Evolutionary conservation across 2,113 vertebrate species (phyloP).

Genomic region (Boulengeromyrus knoepffleri): DNA sequence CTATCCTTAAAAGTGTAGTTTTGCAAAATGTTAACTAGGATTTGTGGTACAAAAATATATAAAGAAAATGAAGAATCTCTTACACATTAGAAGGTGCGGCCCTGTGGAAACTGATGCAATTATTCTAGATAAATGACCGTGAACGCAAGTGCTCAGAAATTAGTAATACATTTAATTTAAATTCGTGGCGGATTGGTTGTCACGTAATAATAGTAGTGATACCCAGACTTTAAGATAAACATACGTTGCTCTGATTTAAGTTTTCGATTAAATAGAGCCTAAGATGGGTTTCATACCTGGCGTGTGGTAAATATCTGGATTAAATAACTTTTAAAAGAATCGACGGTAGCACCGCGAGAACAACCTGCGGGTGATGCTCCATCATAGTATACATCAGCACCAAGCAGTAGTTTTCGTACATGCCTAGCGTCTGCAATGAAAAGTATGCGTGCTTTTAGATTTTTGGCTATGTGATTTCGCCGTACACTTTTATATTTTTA

Average conservation of each 20-base stretch:
- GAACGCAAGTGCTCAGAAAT: neutral
- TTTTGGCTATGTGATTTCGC: slow-evolving; percentile 26
- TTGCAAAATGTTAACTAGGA: neutral
- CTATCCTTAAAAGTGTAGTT: slow-evolving; percentile 4
- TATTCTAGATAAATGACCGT: neutral
- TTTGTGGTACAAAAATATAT: neutral
- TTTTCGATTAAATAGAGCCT: neutral
- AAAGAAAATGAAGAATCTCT: slow-evolving; percentile 2
- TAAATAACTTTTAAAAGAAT: slow-evolving; percentile 8
- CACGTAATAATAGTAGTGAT: neutral
- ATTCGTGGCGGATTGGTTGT: neutral
- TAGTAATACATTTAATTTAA: neutral
- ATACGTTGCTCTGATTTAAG: neutral
- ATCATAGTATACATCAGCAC: neutral
- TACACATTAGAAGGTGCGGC: slow-evolving; percentile 13
- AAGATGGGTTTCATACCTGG: neutral
- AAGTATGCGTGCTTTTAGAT: slow-evolving; percentile 18
- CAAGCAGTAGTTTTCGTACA: neutral
- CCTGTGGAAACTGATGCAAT: slow-evolving; percentile 20
- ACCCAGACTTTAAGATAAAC: neutral
- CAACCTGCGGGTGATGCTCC: neutral
- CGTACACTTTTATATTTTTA: neutral
- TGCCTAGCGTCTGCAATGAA: neutral
- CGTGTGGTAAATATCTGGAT: neutral
- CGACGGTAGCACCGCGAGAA: neutral